These are phyloP conservation scores for Tethya wilhelma DNA, from an alignment of 37 sponge, comb jelly and placozoan genomes.

Conservation along the genomic window DNA sequence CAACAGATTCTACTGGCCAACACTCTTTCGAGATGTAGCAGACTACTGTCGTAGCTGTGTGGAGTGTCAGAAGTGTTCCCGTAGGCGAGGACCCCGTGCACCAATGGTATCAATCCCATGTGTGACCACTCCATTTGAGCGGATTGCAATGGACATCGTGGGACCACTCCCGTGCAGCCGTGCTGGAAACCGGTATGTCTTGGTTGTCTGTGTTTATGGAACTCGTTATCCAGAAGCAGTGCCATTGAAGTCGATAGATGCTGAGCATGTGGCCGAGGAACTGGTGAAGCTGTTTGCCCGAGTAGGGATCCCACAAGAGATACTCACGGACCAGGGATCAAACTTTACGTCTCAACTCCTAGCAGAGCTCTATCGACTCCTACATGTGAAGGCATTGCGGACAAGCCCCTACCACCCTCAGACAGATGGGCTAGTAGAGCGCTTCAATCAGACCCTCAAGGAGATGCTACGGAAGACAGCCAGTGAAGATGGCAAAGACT, in stretches of 20 bases:
- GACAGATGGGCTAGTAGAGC: slow-evolving; percentile 46
- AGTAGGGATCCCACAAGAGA: slow-evolving; percentile 58
- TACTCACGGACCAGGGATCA: slow-evolving; percentile 65
- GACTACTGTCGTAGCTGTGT: slow-evolving; percentile 51
- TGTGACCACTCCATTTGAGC: slow-evolving; percentile 55
- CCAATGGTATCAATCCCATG: slow-evolving; percentile 64
- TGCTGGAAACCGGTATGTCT: slow-evolving; percentile 43
- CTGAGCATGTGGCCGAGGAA: slow-evolving; percentile 57
- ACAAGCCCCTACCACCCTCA: slow-evolving; percentile 56
- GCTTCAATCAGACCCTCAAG: slow-evolving; percentile 55
- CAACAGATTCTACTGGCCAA: no score
- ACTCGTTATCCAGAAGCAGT: slow-evolving; percentile 69
- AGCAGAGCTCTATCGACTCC: slow-evolving; percentile 36
- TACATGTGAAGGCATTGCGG: slow-evolving; percentile 16
- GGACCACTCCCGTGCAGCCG: slow-evolving; percentile 53
- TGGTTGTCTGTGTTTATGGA: slow-evolving; percentile 64
- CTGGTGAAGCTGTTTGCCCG: slow-evolving; percentile 46
- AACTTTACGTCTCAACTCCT: slow-evolving; percentile 54
- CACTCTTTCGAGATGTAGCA: slow-evolving; percentile 38
- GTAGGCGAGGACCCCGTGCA: slow-evolving; percentile 9
- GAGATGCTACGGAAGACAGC: slow-evolving; percentile 33
- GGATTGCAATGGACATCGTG: slow-evolving; percentile 74
- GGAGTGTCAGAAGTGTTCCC: slow-evolving; percentile 33
- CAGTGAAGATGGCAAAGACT: slow-evolving; percentile 39
- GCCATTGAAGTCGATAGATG: slow-evolving; percentile 43